Conservation (phyloP, 2,113 vertebrate species). For the Cnemophilus loriae region DNA sequence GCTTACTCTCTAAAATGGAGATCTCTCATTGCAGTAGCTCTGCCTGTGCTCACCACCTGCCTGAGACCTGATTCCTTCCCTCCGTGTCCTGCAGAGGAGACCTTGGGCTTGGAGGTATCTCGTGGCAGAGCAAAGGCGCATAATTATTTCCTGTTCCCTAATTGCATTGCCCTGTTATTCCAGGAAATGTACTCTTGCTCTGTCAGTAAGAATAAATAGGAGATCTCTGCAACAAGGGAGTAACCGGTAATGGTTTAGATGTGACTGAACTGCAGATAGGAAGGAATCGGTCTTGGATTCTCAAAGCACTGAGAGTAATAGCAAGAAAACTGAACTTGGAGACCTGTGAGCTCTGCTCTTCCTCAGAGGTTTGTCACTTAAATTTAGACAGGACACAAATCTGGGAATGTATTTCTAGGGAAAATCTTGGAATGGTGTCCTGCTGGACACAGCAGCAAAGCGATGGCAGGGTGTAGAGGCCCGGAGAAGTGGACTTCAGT, state of each 20-base stretch:
- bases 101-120: constrained; percentile 29
- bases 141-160: constrained; percentile 51
- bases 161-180: constrained; percentile 27
- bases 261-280: constrained; percentile 36
- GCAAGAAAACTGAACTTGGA: not conserved
- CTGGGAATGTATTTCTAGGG: not conserved
- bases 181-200: constrained; percentile 45
- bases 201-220: constrained; percentile 40
- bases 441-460: not conserved
- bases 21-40: not conserved
- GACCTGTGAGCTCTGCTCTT: not conserved
- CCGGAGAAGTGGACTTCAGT: not conserved
- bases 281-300: not conserved
- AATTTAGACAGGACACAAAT: not conserved
- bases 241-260: constrained; percentile 23
- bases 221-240: constrained; percentile 27
- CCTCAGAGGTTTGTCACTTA: not conserved
- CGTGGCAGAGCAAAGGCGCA: not conserved
- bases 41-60: not conserved
- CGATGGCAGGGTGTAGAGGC: rapidly evolving
- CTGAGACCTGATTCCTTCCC: not conserved
- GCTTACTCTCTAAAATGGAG: constrained; percentile 2
- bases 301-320: not conserved
- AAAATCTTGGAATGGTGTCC: not conserved
- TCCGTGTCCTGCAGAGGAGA: not conserved